Conservation (phyloP, 1,140 invertebrate species). For the Phthorimaea operculella region DNA sequence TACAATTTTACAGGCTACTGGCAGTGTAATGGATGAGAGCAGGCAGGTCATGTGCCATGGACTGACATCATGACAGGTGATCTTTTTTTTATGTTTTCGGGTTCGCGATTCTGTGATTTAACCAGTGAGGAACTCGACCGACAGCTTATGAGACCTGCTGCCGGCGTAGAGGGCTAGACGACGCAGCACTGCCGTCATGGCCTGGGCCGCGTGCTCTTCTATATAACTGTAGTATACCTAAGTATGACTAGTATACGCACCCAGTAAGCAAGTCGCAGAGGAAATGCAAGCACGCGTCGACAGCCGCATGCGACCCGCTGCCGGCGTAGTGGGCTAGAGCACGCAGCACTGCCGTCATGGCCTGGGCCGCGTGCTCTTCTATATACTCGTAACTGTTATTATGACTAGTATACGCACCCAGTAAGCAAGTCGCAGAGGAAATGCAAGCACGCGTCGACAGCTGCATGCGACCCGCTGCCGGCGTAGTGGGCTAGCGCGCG, state of each 20-base stretch:
- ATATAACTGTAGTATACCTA: too few relatives aligned
- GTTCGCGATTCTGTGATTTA: too few relatives aligned
- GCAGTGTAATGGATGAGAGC: too few relatives aligned
- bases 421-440: slow-evolving; percentile 49
- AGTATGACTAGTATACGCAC: slow-evolving; percentile 33
- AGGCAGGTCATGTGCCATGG: too few relatives aligned
- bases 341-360: slow-evolving; percentile 38
- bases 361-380: slow-evolving; percentile 45
- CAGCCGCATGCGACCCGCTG: slow-evolving; percentile 27
- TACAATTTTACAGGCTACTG: too few relatives aligned
- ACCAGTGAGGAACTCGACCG: too few relatives aligned
- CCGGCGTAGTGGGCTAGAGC: slow-evolving; percentile 38
- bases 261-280: slow-evolving; percentile 48
- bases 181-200: slow-evolving; percentile 38
- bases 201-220: slow-evolving; percentile 45
- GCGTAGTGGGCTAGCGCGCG: slow-evolving; percentile 40
- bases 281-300: slow-evolving; percentile 46
- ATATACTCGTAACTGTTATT: too few relatives aligned
- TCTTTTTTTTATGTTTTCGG: too few relatives aligned
- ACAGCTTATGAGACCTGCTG: slow-evolving; percentile 31
- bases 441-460: slow-evolving; percentile 42
- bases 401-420: slow-evolving; percentile 38
- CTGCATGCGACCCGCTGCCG: slow-evolving; percentile 25
- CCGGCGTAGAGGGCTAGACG: slow-evolving; percentile 37
- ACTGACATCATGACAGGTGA: too few relatives aligned